phyloP scores from a whole-genome alignment of 2,888 invertebrate species.

The Amphipoea lucens region DNA sequence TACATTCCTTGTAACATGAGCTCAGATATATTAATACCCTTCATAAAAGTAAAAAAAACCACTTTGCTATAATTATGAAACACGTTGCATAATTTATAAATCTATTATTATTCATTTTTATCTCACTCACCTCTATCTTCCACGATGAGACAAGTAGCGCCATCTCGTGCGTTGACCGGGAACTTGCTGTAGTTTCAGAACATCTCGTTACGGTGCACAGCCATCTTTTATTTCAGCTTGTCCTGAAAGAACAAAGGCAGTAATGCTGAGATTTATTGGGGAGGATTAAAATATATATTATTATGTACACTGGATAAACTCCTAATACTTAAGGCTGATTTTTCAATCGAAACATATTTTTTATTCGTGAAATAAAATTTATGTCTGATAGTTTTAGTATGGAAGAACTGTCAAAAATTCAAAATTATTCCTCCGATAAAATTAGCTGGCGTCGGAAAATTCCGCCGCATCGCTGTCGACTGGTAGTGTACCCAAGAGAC shows the following conservation, averaged over 20 bases:
- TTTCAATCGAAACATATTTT: no score
- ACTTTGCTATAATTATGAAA: neutral
- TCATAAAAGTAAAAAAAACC: neutral
- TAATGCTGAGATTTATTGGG: no score
- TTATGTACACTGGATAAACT: no score
- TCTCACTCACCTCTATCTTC: constrained; percentile 32
- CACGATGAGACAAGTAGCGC: constrained; percentile 5
- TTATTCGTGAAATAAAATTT: no score
- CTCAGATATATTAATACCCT: neutral
- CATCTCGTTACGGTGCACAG: neutral
- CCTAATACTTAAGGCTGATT: no score
- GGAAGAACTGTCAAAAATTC: no score
- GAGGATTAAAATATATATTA: no score
- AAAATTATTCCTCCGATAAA: no score
- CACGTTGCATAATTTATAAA: neutral
- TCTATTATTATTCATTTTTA: neutral
- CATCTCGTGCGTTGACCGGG: constrained; percentile 35
- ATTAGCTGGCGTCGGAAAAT: no score
- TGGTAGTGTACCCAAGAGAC: no score
- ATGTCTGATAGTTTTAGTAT: no score
- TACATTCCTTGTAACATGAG: neutral
- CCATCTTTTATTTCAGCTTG: neutral
- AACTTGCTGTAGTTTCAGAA: constrained; percentile 7
- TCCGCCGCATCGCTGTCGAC: no score
- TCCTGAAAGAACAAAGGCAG: constrained; percentile 15